Evolutionary conservation across 2,113 vertebrate species (phyloP).

Genomic region (Paratilapia polleni): DNA sequence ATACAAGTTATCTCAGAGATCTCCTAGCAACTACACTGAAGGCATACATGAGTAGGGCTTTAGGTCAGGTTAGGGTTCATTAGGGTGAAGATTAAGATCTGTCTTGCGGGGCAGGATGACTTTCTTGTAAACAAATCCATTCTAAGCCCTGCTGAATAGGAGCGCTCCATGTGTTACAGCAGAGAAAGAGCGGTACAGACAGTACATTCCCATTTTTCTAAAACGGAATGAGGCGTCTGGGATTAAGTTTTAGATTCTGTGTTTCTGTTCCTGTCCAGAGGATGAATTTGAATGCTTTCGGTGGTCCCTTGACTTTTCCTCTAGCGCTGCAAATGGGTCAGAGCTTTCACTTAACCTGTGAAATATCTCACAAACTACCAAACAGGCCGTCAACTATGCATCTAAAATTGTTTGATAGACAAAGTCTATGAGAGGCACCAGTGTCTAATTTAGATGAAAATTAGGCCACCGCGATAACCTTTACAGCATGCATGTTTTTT

Average conservation of each 20-base stretch:
- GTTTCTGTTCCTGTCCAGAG: background rate
- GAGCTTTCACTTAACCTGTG: background rate
- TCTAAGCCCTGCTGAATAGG: background rate
- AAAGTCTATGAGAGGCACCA: too few species aligned
- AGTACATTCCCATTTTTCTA: background rate
- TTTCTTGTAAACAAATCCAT: constrained; percentile 6
- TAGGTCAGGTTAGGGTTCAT: constrained; percentile 32
- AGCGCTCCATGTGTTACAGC: background rate
- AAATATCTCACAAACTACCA: too few species aligned
- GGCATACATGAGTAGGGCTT: background rate
- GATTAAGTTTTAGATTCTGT: background rate
- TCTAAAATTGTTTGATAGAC: background rate
- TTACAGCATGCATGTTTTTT: too few species aligned
- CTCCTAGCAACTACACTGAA: background rate
- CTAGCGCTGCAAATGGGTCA: background rate
- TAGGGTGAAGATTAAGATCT: constrained; percentile 34
- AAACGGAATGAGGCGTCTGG: background rate
- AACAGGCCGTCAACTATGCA: too few species aligned
- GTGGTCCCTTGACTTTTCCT: background rate
- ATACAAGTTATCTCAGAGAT: background rate
- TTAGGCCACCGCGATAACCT: too few species aligned
- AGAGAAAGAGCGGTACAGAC: background rate
- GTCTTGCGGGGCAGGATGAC: background rate
- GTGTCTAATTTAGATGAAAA: too few species aligned
- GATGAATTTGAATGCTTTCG: background rate